A percentile compares a stretch with the other conserved stretches of the same genome.
Evolutionary conservation across 2,113 vertebrate genomes (phyloP).

Genomic region (Petrocephalus microphthalmus): DNA sequence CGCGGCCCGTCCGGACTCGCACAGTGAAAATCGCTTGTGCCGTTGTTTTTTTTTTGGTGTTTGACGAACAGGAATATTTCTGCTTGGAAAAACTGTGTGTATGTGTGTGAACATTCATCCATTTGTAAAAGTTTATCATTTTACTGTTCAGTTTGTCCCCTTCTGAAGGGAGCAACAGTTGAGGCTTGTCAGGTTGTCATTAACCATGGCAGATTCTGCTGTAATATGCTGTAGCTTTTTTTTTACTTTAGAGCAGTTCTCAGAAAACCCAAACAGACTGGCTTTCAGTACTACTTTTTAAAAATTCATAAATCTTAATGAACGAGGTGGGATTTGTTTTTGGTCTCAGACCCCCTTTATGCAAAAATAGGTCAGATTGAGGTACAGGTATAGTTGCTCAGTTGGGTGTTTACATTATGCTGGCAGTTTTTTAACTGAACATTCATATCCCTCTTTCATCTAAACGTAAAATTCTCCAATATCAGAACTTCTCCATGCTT

Average conservation of each 20-base stretch:
- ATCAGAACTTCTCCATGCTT: not conserved
- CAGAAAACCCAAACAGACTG: not conserved
- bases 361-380: not conserved
- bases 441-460: not conserved
- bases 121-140: too few species aligned
- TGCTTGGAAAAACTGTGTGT: not conserved
- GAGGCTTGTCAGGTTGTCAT: not conserved
- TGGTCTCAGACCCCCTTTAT: not conserved
- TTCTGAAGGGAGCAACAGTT: not conserved
- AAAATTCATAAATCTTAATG: too few species aligned
- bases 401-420: not conserved
- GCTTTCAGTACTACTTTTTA: not conserved
- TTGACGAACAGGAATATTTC: not conserved
- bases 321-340: not conserved
- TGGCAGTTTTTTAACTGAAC: not conserved
- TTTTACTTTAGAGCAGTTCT: too few species aligned
- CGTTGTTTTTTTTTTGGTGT: not conserved
- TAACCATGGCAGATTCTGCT: not conserved
- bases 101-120: too few species aligned
- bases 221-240: not conserved
- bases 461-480: not conserved
- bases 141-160: not conserved
- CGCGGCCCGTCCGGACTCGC: not conserved
- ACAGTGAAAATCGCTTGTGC: not conserved
- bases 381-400: not conserved